Evolutionary conservation across 1,140 invertebrate species (phyloP), one percentile per base, ranked within the genome.

Genomic region (Drosophila littoralis): DNA sequence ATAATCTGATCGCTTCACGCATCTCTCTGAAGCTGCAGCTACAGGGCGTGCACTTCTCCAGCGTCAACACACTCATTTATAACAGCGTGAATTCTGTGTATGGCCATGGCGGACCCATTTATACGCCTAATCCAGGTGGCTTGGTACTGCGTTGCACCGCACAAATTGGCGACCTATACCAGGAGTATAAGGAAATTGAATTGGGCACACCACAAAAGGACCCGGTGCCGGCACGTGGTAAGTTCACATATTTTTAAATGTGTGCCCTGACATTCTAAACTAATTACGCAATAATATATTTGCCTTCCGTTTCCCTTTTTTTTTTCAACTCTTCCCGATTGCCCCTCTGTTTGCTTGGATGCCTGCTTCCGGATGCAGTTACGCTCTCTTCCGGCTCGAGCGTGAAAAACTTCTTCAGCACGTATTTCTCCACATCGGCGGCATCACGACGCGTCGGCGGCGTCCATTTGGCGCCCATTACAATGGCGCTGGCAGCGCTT

Each of bases 191-290:
- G 51, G 93, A 93, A 84, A 89, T 94, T 42, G 92, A 93, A 75
- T 83, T 94, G 67, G 92, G 93, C 32, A 92, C 91, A 66, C 93
- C 92, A 63, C 93, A 93, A 63, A 93, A 93, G 73, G 93, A 94
- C 91, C 94, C 94, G 42, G 86, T 94, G 64, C 94, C 94, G 22
- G 93, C 94, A 83, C 92, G 93, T 93, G 94, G 94, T 94, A 55
- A 72, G 84, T 89, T 51, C 1, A 9, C 38, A 13, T 22, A 58
- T 45, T 35, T 45, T 28, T 12, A 43, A 17, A 28, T 13, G 17
- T 54, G 40, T 4, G 22, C 10, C 10, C 12, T 52, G 15, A 6
- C 32, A 42, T 22, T 59, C 36, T 40, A 52, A 69, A 58, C 57
- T 72, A 69, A 74, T 69, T 83, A 79, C 58, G 40, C 45, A 55